Percentiles rank a stretch among this genome's conserved stretches.
phyloP scores from a whole-genome alignment of 2,888 invertebrate genomes.

The Gnatocerus cornutus region DNA sequence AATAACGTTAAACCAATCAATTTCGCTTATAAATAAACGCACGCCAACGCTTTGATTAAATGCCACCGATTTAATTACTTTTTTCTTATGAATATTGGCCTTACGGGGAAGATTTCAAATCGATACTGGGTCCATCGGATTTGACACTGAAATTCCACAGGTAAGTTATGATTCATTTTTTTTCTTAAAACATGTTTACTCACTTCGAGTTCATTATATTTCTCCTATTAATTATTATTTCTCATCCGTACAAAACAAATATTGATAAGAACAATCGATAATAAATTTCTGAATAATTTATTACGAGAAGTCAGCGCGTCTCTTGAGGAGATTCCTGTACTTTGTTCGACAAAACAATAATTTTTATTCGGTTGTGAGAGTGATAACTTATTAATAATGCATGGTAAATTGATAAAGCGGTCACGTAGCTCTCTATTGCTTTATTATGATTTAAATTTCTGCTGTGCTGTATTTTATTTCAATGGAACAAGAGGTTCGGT shows the following conservation, averaged over 20 bases:
- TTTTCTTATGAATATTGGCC: constrained; percentile 13
- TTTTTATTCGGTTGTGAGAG: constrained; percentile 19
- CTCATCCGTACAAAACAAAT: constrained; percentile 9
- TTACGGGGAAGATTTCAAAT: constrained; percentile 11
- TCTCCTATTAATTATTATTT: constrained; percentile 20
- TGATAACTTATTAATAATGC: constrained; percentile 26
- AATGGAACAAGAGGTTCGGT: background rate
- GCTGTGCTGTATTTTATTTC: constrained; percentile 10
- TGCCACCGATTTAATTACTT: constrained; percentile 6
- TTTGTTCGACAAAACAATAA: constrained; percentile 31
- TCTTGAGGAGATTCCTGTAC: constrained; percentile 31
- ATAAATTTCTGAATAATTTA: constrained; percentile 37
- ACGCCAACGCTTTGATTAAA: constrained; percentile 2
- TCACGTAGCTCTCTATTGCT: constrained; percentile 28
- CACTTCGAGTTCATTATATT: background rate
- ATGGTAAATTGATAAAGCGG: constrained; percentile 37
- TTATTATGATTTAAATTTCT: constrained; percentile 27
- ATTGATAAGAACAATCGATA: constrained; percentile 25
- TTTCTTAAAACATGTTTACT: constrained; percentile 4
- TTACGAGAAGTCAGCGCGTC: constrained; percentile 18
- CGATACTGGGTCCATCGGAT: constrained; percentile 20
- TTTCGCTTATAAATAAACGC: constrained; percentile 11
- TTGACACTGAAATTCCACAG: constrained; percentile 41
- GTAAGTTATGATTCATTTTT: constrained; percentile 22
- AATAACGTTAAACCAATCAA: constrained; percentile 25